Evolutionary conservation across 2,113 vertebrate species (phyloP), one percentile per base, ranked within the genome.

Genomic region (Polypterus bichir): DNA sequence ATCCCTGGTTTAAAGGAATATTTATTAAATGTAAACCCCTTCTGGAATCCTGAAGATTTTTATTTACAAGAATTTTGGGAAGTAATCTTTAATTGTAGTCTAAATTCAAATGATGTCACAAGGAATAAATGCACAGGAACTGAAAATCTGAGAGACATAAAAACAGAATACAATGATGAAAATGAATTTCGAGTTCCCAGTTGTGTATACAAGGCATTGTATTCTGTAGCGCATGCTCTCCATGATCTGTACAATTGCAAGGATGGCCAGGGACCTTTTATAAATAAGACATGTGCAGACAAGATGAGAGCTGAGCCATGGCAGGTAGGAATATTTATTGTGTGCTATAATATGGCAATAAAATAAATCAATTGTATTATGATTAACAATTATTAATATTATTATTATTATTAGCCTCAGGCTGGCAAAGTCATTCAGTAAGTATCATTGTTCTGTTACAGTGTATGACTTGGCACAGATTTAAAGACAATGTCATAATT

Each of bases 201-300:
- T 64, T 77, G 74, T 62, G 65, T 83, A 6, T 83, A 83, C 57
- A 76, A 72, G 66, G 68, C 69, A 5, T 74, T 77, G 6, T 79
- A 76, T 64, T 49, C 72, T 44, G 62, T 78, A 47, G 79, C 79
- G 45, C 57, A 81, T 64, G 74, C 80, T 10, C 57, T 82, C 5
- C 71, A 74, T 9, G 4, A 62, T 8, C 51, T 81, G 11, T 10
- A 80, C 59, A 71, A 73, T 3, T 83, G 81, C 70, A 4, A 70
- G 54, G 70, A 73, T 46, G 72, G 69, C 9, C 68, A 59, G 56
- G 77, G 79, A 66, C 74, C 79, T 47, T 69, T 64, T 44, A 74
- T 73, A 3, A 70, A 75, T 59, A 73, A 79, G 4, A 45, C 70
- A 5, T 81, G 76, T 63, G 59, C 74, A 5, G 71, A 60, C 47